These are phyloP conservation scores for Rhagonycha lutea DNA, from an alignment of 2,888 invertebrate species.

Conservation along the genomic window DNA sequence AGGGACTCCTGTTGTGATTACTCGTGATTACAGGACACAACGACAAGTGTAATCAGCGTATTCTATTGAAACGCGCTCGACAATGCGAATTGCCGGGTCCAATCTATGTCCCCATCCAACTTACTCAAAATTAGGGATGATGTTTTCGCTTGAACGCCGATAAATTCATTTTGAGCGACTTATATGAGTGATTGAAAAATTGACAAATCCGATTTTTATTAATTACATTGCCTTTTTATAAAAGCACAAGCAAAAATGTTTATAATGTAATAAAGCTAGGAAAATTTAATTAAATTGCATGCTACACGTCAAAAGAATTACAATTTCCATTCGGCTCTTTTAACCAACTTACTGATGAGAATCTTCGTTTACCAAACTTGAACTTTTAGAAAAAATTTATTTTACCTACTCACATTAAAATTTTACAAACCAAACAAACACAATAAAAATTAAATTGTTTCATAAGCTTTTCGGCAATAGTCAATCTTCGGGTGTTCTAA, in stretches of 20 bases:
- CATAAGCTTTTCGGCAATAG: too few species aligned
- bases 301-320: not conserved
- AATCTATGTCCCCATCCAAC: constrained; percentile 34
- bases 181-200: constrained; percentile 18
- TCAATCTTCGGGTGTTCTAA: too few species aligned
- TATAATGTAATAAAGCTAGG: not conserved
- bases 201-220: constrained; percentile 3
- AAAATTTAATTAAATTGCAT: not conserved
- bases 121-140: constrained; percentile 30
- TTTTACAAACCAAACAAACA: too few species aligned
- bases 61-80: constrained; percentile 40
- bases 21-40: constrained; percentile 39
- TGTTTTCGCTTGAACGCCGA: constrained; percentile 29
- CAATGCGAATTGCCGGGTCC: constrained; percentile 37
- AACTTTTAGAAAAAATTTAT: not conserved
- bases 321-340: not conserved
- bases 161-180: constrained; percentile 27
- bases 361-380: not conserved
- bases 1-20: constrained; percentile 38
- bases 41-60: constrained; percentile 42
- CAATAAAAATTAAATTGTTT: too few species aligned
- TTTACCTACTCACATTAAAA: not conserved
- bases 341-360: not conserved
- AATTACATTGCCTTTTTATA: not conserved
- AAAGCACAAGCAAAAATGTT: not conserved